Evolutionary conservation across 2,113 vertebrate genomes (phyloP).

Genomic region (Tyrannus savana): DNA sequence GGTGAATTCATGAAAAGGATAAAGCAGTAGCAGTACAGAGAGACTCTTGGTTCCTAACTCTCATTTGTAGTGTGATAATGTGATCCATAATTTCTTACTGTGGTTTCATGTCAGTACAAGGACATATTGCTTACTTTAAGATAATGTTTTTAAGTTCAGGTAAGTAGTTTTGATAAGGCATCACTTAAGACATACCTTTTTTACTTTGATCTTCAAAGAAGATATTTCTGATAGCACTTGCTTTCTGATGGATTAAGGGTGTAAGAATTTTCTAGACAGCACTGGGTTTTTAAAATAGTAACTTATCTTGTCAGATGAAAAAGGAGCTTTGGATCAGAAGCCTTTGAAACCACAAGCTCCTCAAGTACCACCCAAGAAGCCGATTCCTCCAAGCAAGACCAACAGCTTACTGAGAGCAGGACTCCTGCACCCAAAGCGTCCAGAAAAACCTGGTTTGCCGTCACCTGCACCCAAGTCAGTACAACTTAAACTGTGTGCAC

Average conservation of each 20-base stretch:
- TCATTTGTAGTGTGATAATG: neutral
- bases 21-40: neutral
- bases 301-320: constrained; percentile 81
- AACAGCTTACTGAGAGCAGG: constrained; percentile 74
- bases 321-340: constrained; percentile 79
- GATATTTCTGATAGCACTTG: neutral
- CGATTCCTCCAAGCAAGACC: constrained; percentile 83
- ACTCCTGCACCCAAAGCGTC: constrained; percentile 81
- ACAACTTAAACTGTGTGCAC: neutral
- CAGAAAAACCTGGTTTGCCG: constrained; percentile 85
- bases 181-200: neutral
- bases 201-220: neutral
- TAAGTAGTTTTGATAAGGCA: neutral
- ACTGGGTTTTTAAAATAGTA: neutral
- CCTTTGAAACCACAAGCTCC: constrained; percentile 89
- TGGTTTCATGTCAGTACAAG: neutral
- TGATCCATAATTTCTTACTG: neutral
- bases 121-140: neutral
- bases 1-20: neutral
- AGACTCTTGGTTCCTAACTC: neutral
- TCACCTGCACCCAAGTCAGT: constrained; percentile 82
- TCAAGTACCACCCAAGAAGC: constrained; percentile 93
- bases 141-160: neutral
- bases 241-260: neutral
- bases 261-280: neutral